A percentile compares a stretch with the other conserved stretches of the same genome.
Evolutionary conservation across 2,113 vertebrate genomes (phyloP).

Genomic region (Oncorhynchus mykiss): DNA sequence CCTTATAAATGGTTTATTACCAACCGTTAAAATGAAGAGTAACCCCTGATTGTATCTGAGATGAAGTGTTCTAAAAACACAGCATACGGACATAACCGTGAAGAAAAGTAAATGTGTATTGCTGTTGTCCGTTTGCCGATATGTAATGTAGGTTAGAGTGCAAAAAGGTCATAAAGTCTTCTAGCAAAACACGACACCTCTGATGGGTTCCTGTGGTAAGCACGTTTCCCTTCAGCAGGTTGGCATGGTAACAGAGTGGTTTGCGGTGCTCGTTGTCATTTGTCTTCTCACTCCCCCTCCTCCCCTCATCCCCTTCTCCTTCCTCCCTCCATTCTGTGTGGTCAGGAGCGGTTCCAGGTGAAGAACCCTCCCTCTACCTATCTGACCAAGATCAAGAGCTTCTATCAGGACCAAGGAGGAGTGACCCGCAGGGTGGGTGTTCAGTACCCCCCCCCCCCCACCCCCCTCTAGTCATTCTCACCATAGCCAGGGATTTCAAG

Average conservation of each 20-base stretch:
- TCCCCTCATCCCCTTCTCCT: neutral
- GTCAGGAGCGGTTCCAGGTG: conserved; percentile 93
- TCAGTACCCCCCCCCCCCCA: neutral
- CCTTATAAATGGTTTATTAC: too few species aligned
- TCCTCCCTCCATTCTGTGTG: neutral
- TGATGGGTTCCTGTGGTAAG: neutral
- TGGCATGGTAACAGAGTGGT: conserved; percentile 54
- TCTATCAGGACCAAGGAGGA: conserved; percentile 87
- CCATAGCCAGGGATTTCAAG: too few species aligned
- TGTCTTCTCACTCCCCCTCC: neutral
- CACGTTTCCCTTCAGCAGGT: conserved; percentile 8
- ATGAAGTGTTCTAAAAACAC: neutral
- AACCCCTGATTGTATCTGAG: neutral
- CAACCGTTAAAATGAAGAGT: neutral
- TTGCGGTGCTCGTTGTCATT: conserved; percentile 12
- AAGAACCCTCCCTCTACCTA: conserved; percentile 90
- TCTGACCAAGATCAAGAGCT: conserved; percentile 89
- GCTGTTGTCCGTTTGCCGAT: neutral
- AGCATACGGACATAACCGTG: neutral
- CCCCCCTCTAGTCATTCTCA: neutral
- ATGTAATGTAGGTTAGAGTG: neutral
- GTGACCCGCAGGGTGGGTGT: conserved; percentile 84
- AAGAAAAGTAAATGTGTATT: too few species aligned
- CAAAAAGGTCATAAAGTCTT: neutral
- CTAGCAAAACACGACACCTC: neutral